These are phyloP conservation scores for Nomada ruficornis DNA, from an alignment of 2,888 invertebrate genomes.

Conservation along the genomic window DNA sequence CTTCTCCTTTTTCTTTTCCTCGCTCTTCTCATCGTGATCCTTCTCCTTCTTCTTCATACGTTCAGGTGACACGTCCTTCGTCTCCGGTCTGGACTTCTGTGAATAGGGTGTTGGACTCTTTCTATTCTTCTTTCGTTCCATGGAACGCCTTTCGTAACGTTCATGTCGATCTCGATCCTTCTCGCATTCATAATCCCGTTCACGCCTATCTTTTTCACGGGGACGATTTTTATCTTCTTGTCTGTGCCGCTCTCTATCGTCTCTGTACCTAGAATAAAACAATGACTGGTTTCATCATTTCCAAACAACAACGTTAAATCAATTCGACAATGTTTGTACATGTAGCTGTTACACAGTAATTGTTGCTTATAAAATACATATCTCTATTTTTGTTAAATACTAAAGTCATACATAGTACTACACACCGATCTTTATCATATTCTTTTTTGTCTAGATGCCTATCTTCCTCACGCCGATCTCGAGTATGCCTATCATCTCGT, in stretches of 20 bases:
- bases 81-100: slow-evolving; percentile 81
- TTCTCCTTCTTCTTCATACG: slow-evolving; percentile 86
- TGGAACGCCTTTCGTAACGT: slow-evolving; percentile 79
- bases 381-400: neutral
- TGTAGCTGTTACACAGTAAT: no score
- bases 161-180: slow-evolving; percentile 85
- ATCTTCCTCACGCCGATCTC: slow-evolving; percentile 80
- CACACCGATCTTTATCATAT: slow-evolving; percentile 81
- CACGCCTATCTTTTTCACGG: slow-evolving; percentile 81
- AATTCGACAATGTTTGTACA: neutral
- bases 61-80: slow-evolving; percentile 82
- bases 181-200: slow-evolving; percentile 78
- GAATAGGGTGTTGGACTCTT: slow-evolving; percentile 81
- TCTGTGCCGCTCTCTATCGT: slow-evolving; percentile 83
- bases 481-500: slow-evolving; percentile 79
- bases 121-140: slow-evolving; percentile 81
- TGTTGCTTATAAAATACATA: neutral
- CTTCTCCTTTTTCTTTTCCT: slow-evolving; percentile 85
- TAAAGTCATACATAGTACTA: neutral
- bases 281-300: neutral
- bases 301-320: neutral
- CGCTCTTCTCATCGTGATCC: slow-evolving; percentile 83
- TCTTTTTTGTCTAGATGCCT: slow-evolving; percentile 77
- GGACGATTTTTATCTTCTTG: slow-evolving; percentile 83
- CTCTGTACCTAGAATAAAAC: slow-evolving; percentile 75